Evolutionary conservation across 2,888 invertebrate species (phyloP).

Genomic region (Ametastegia equiseti): DNA sequence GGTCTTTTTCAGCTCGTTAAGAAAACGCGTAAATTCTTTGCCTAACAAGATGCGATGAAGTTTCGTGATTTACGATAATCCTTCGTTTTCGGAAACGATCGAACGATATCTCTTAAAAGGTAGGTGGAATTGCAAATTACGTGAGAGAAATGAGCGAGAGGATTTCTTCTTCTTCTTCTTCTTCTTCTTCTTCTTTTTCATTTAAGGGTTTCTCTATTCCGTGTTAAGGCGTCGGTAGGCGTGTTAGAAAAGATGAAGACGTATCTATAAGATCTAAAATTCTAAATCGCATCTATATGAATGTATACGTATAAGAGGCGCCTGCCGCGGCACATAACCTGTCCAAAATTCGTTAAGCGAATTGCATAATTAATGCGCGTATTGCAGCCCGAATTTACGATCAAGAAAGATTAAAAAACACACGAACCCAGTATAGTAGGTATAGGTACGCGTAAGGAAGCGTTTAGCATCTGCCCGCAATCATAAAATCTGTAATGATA

Average conservation of each 20-base stretch:
- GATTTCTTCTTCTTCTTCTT: background rate
- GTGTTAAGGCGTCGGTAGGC: slow-evolving; percentile 49
- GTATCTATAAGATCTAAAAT: too few species aligned
- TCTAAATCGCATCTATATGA: slow-evolving; percentile 37
- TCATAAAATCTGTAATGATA: slow-evolving; percentile 49
- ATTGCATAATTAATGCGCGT: slow-evolving; percentile 51
- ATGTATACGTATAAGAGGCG: background rate
- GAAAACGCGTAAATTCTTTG: slow-evolving; percentile 20
- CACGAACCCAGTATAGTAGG: background rate
- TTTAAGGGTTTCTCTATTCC: slow-evolving; percentile 1
- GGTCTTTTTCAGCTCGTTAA: background rate
- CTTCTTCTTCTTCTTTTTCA: background rate
- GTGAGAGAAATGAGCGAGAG: slow-evolving; percentile 27
- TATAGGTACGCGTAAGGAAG: background rate
- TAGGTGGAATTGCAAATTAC: slow-evolving; percentile 51
- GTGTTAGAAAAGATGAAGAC: slow-evolving; percentile 49
- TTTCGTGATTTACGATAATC: slow-evolving; percentile 39
- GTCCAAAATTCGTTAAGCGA: slow-evolving; percentile 53
- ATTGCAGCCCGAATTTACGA: slow-evolving; percentile 41
- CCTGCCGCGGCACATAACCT: background rate
- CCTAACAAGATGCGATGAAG: slow-evolving; percentile 24
- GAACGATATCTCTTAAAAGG: slow-evolving; percentile 41
- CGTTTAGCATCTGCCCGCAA: slow-evolving; percentile 56
- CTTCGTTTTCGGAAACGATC: slow-evolving; percentile 16
- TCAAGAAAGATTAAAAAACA: background rate